Evolutionary conservation across 2,888 invertebrate species (phyloP).

Genomic region (Parascotia fuliginaria): DNA sequence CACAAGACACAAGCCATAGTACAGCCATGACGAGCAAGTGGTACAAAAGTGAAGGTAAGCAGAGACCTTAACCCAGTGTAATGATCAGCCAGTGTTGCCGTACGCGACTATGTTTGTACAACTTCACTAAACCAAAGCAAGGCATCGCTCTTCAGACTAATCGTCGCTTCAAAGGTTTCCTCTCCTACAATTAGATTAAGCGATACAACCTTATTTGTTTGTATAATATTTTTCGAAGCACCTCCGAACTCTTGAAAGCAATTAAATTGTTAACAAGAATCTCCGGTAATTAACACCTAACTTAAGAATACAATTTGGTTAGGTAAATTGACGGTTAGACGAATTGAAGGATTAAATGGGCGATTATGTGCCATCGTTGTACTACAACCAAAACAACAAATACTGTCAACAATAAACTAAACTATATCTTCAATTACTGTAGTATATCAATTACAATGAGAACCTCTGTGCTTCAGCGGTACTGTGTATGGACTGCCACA

Average conservation of each 20-base stretch:
- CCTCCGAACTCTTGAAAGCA: not conserved
- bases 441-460: too few relatives aligned
- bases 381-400: too few relatives aligned
- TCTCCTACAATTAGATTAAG: slow-evolving; percentile 20
- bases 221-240: not conserved
- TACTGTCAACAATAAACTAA: too few relatives aligned
- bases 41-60: not conserved
- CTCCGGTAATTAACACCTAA: slow-evolving; percentile 11
- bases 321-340: slow-evolving; percentile 14
- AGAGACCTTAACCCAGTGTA: not conserved
- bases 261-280: slow-evolving; percentile 18
- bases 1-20: not conserved
- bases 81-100: not conserved
- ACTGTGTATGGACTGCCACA: too few relatives aligned
- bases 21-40: not conserved
- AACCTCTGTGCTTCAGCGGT: too few relatives aligned
- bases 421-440: too few relatives aligned
- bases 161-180: slow-evolving; percentile 45
- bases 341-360: slow-evolving; percentile 2
- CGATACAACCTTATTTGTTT: not conserved
- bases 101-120: slow-evolving; percentile 5
- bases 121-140: slow-evolving; percentile 30
- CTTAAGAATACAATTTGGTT: slow-evolving; percentile 18
- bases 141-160: slow-evolving; percentile 43
- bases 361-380: not conserved